Evolutionary conservation across 2,888 invertebrate species (phyloP).

Genomic region (Athalia circularis): DNA sequence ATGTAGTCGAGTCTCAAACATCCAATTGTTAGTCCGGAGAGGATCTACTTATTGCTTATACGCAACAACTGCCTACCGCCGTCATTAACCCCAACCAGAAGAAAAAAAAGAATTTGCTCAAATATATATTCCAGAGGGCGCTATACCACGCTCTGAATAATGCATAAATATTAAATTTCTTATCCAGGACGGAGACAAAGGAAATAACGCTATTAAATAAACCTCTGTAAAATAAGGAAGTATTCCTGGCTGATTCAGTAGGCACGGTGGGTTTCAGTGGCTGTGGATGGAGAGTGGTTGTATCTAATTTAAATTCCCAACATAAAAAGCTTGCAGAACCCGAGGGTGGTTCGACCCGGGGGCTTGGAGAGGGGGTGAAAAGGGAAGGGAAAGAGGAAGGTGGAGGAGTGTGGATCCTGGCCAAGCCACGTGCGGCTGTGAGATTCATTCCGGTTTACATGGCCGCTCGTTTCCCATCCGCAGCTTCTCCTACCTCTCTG

Average conservation of each 20-base stretch:
- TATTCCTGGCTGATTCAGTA: slow-evolving; percentile 61
- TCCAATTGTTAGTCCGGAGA: slow-evolving; percentile 30
- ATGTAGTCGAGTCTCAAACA: slow-evolving; percentile 2
- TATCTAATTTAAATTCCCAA: slow-evolving; percentile 72
- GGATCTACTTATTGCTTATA: slow-evolving; percentile 32
- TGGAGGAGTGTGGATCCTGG: slow-evolving; percentile 68
- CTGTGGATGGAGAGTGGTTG: slow-evolving; percentile 65
- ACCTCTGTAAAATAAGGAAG: slow-evolving; percentile 62
- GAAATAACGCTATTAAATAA: slow-evolving; percentile 54
- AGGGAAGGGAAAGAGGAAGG: slow-evolving; percentile 48
- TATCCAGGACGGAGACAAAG: slow-evolving; percentile 40
- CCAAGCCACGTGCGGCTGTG: slow-evolving; percentile 72
- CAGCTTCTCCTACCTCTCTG: slow-evolving; percentile 53
- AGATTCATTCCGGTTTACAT: slow-evolving; percentile 72
- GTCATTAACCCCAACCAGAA: slow-evolving; percentile 22
- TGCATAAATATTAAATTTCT: slow-evolving; percentile 44
- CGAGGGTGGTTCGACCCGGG: slow-evolving; percentile 49
- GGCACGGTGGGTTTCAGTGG: slow-evolving; percentile 62
- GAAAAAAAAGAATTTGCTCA: slow-evolving; percentile 2
- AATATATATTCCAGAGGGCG: slow-evolving; percentile 37
- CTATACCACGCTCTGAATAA: slow-evolving; percentile 35
- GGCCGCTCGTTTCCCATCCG: slow-evolving; percentile 64
- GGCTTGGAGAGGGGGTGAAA: slow-evolving; percentile 49
- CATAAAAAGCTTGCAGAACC: slow-evolving; percentile 68
- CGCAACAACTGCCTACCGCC: slow-evolving; percentile 1